A percentile compares a stretch with the other conserved stretches of the same genome.
Conservation (phyloP, 2,888 invertebrate species). For the Atrina japonica region DNA sequence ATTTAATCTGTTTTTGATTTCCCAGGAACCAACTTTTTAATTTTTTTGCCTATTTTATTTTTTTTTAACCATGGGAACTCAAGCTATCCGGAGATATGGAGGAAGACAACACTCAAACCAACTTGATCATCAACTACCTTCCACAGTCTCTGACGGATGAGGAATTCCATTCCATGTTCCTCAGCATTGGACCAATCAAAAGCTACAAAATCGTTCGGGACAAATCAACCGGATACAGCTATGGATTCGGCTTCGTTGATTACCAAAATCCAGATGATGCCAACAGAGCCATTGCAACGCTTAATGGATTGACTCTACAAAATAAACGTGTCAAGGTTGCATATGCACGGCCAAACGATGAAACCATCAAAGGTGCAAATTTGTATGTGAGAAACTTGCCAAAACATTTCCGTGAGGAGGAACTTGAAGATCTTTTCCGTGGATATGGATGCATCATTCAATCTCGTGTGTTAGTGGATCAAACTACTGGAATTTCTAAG, state of each 20-base stretch:
- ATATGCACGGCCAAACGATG: slow-evolving; percentile 94
- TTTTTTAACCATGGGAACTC: slow-evolving; percentile 36
- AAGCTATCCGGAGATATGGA: slow-evolving; percentile 14
- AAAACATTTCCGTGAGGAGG: slow-evolving; percentile 84
- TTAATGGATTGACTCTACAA: slow-evolving; percentile 93
- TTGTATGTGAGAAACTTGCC: slow-evolving; percentile 96
- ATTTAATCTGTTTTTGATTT: slow-evolving; percentile 21
- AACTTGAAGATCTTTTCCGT: slow-evolving; percentile 91
- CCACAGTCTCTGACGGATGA: slow-evolving; percentile 96
- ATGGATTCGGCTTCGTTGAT: slow-evolving; percentile 97
- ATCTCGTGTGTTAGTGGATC: slow-evolving; percentile 93
- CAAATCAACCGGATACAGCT: slow-evolving; percentile 92
- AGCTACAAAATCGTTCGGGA: slow-evolving; percentile 88
- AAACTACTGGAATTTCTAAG: slow-evolving; percentile 91
- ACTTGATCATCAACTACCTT: slow-evolving; percentile 96
- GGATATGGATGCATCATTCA: slow-evolving; percentile 95
- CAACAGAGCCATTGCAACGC: slow-evolving; percentile 89
- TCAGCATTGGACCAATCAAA: slow-evolving; percentile 92
- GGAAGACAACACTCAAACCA: slow-evolving; percentile 82
- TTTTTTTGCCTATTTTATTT: slow-evolving; percentile 41
- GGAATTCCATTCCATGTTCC: slow-evolving; percentile 93
- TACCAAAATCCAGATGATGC: slow-evolving; percentile 93
- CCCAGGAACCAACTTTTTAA: slow-evolving; percentile 34
- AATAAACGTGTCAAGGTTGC: slow-evolving; percentile 97
- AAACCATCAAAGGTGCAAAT: slow-evolving; percentile 93